These are phyloP conservation scores for Fundulus diaphanus DNA, from an alignment of 2,797 vertebrate species.

Conservation along the genomic window DNA sequence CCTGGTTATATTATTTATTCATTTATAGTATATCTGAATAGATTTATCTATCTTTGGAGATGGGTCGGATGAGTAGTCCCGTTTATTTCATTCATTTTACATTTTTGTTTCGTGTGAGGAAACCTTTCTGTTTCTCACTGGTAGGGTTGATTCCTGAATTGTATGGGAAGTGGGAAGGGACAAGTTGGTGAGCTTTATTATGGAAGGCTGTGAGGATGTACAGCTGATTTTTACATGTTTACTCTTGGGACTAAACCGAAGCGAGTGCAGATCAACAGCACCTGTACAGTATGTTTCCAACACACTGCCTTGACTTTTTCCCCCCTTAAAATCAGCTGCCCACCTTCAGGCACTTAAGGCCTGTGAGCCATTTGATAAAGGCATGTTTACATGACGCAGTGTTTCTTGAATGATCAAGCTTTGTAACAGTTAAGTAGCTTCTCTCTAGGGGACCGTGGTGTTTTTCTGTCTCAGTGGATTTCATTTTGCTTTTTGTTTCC, in stretches of 20 bases:
- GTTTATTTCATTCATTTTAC: constrained; percentile 56
- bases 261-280: constrained; percentile 9
- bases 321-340: constrained; percentile 56
- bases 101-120: constrained; percentile 48
- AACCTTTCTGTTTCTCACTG: constrained; percentile 61
- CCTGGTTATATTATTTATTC: constrained; percentile 74
- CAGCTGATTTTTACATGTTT: constrained; percentile 46
- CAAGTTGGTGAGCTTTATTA: constrained; percentile 30
- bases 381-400: constrained; percentile 79
- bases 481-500: constrained; percentile 58
- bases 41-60: constrained; percentile 73
- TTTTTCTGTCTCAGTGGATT: constrained; percentile 63
- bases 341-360: constrained; percentile 49
- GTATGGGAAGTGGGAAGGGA: constrained; percentile 19
- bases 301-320: constrained; percentile 41
- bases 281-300: constrained; percentile 9
- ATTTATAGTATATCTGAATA: constrained; percentile 77
- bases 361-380: constrained; percentile 68
- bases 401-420: constrained; percentile 72
- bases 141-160: constrained; percentile 41
- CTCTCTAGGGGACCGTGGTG: constrained; percentile 45
- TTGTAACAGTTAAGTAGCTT: constrained; percentile 58
- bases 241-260: constrained; percentile 10
- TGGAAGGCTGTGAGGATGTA: constrained; percentile 46
- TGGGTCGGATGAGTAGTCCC: constrained; percentile 39